A percentile compares a stretch with the other conserved stretches of the same genome.
Evolutionary conservation across 2,888 invertebrate genomes (phyloP).

Genomic region (Stenodera caucasica): DNA sequence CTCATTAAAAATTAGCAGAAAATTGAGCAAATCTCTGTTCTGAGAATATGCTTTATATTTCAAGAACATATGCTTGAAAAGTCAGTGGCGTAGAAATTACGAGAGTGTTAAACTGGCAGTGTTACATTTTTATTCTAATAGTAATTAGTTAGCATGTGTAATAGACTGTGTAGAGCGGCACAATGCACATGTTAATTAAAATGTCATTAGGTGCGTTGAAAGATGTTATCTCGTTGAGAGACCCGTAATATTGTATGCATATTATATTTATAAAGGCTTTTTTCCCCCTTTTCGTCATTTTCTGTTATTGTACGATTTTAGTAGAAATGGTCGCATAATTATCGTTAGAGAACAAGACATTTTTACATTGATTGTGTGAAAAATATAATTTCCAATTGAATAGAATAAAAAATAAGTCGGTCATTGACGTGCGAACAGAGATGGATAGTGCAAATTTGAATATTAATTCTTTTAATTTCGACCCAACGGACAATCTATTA

Average conservation of each 20-base stretch:
- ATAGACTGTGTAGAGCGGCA: slow-evolving; percentile 42
- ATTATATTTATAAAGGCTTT: slow-evolving; percentile 7
- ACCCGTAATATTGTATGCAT: slow-evolving; percentile 23
- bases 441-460: slow-evolving; percentile 2
- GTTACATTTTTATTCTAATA: slow-evolving; percentile 14
- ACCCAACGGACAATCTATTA: slow-evolving; percentile 19
- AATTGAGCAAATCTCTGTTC: no score
- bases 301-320: slow-evolving; percentile 12
- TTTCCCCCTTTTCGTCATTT: slow-evolving; percentile 3
- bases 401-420: not conserved
- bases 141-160: slow-evolving; percentile 43
- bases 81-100: not conserved
- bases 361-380: not conserved
- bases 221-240: slow-evolving; percentile 34
- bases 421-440: not conserved
- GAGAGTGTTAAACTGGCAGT: not conserved
- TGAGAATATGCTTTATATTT: no score
- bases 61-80: not conserved
- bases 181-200: slow-evolving; percentile 40
- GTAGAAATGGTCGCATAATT: slow-evolving; percentile 5
- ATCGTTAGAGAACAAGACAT: not conserved
- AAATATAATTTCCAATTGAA: not conserved
- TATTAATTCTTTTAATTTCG: slow-evolving; percentile 13
- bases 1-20: no score
- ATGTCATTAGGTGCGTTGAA: slow-evolving; percentile 37